A percentile compares a stretch with the other conserved stretches of the same genome.
These are phyloP conservation scores for Hylaeus anthracinus DNA, from an alignment of 1,140 invertebrate genomes.

Conservation along the genomic window DNA sequence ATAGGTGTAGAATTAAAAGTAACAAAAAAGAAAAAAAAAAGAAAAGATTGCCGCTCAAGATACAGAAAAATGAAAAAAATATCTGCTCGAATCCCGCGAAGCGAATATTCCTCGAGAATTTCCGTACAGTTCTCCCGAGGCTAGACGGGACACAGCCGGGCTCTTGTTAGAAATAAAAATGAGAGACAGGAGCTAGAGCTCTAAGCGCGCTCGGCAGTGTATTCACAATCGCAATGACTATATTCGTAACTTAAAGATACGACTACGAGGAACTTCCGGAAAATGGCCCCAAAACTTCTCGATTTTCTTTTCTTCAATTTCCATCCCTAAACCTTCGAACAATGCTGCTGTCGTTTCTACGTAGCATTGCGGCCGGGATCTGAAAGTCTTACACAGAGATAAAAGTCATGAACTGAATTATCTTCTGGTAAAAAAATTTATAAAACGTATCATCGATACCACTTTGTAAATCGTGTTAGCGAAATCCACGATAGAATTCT, in stretches of 20 bases:
- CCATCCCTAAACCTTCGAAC: background rate
- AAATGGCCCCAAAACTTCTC: slow-evolving; percentile 53
- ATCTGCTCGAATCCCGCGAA: background rate
- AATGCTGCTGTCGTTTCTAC: background rate
- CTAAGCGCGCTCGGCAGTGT: slow-evolving; percentile 80
- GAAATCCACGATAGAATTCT: too few species aligned
- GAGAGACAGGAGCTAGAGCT: slow-evolving; percentile 74
- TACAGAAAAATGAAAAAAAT: background rate
- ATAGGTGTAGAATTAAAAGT: background rate
- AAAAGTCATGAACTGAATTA: background rate
- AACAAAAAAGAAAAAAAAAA: background rate
- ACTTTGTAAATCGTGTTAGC: too few species aligned
- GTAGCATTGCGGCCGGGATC: too few species aligned
- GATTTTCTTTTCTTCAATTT: background rate
- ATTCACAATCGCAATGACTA: slow-evolving; percentile 79
- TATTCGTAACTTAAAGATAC: slow-evolving; percentile 74
- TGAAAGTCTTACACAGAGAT: background rate
- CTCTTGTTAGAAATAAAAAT: slow-evolving; percentile 50
- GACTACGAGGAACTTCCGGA: slow-evolving; percentile 58
- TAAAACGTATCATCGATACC: too few species aligned
- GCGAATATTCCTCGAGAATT: slow-evolving; percentile 4
- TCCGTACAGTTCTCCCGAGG: background rate
- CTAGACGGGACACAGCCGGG: slow-evolving; percentile 38
- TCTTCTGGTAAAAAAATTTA: background rate
- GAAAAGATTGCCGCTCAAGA: too few species aligned